Percentiles rank a stretch among this genome's conserved stretches.
These are phyloP conservation scores for Pogonomyrmex californicus DNA, from an alignment of 1,140 invertebrate species.

Conservation along the genomic window DNA sequence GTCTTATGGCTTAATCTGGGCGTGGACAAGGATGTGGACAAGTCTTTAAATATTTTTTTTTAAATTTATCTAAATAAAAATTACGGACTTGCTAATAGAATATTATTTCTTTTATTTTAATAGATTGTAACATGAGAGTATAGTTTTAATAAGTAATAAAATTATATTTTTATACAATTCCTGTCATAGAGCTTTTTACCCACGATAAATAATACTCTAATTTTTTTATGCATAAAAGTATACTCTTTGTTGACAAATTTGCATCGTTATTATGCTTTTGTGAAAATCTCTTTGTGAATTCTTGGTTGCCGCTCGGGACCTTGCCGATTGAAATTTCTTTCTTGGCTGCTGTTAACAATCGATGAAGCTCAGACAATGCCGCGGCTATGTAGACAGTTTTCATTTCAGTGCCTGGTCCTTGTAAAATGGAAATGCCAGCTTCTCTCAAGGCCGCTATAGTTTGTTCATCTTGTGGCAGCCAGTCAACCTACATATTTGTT, in stretches of 20 bases:
- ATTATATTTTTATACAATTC: background rate
- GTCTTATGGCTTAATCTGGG: too few relatives aligned
- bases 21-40: background rate
- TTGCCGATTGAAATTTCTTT: constrained; percentile 78
- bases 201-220: constrained; percentile 91
- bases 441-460: constrained; percentile 80
- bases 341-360: constrained; percentile 86
- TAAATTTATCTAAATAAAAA: background rate
- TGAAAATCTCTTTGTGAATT: constrained; percentile 88
- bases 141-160: constrained; percentile 18
- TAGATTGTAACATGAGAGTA: too few relatives aligned
- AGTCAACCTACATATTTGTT: constrained; percentile 80
- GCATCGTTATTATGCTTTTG: constrained; percentile 83
- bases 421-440: constrained; percentile 85
- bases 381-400: constrained; percentile 85
- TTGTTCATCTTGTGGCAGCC: constrained; percentile 82
- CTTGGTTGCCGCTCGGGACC: constrained; percentile 69
- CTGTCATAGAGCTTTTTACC: constrained; percentile 82
- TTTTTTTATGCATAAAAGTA: constrained; percentile 89
- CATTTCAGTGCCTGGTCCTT: constrained; percentile 85
- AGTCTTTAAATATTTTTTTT: background rate
- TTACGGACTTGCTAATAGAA: background rate
- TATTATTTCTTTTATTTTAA: background rate
- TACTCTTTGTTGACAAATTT: constrained; percentile 87
- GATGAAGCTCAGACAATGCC: constrained; percentile 89